These are phyloP conservation scores for Noctua fimbriata DNA, from an alignment of 2,888 invertebrate species.

Conservation along the genomic window DNA sequence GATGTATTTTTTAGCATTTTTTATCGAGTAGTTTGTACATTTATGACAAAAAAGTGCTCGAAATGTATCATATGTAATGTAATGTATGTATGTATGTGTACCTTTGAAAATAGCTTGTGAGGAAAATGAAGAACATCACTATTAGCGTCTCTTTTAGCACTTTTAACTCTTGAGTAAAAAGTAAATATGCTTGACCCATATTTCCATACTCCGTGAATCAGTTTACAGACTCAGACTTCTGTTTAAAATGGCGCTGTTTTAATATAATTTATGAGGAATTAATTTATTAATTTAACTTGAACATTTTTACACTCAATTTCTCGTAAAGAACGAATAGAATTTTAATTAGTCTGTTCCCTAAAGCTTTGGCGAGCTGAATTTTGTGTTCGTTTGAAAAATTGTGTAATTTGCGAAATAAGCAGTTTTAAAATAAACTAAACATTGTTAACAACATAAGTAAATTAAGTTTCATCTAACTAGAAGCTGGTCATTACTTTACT, in stretches of 20 bases:
- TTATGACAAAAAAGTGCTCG: too few relatives aligned
- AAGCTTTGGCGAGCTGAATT: constrained; percentile 13
- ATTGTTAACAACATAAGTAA: neutral
- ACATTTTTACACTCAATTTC: constrained; percentile 52
- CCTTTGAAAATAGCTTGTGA: too few relatives aligned
- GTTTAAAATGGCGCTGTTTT: constrained; percentile 43
- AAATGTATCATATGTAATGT: too few relatives aligned
- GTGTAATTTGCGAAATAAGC: constrained; percentile 10
- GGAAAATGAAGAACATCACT: too few relatives aligned
- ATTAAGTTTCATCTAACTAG: neutral
- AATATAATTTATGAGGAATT: constrained; percentile 48
- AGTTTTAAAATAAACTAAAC: constrained; percentile 9
- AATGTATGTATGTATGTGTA: too few relatives aligned
- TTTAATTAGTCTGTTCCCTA: constrained; percentile 43
- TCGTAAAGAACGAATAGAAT: constrained; percentile 47
- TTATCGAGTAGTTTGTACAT: too few relatives aligned
- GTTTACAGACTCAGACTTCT: constrained; percentile 58
- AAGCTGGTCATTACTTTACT: neutral
- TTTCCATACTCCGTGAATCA: constrained; percentile 67
- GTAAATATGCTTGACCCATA: constrained; percentile 68
- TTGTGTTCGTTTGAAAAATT: constrained; percentile 23
- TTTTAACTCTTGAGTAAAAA: constrained; percentile 25
- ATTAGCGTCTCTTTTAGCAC: constrained; percentile 40
- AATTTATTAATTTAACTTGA: constrained; percentile 45
- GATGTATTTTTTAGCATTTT: too few relatives aligned